Conservation (phyloP, 2,113 vertebrate genomes). For the Hydrolagus affinis region DNA sequence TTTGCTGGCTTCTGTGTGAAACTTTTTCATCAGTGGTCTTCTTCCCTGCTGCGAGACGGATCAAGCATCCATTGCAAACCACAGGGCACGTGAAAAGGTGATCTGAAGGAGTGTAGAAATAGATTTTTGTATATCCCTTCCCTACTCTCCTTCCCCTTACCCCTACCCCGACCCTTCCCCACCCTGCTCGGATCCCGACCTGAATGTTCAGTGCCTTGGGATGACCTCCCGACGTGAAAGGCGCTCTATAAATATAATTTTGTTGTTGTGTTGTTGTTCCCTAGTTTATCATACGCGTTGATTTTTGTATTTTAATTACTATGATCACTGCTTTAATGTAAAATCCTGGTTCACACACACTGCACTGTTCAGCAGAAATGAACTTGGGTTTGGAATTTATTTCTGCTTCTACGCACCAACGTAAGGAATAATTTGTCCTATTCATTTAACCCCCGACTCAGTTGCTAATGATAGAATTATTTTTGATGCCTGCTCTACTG, state of each 20-base stretch:
- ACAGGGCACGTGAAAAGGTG: slow-evolving; percentile 7
- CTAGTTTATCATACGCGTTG: no score
- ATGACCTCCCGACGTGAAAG: no score
- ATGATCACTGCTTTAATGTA: no score
- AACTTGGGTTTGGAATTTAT: neutral
- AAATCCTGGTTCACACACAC: no score
- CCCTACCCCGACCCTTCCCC: no score
- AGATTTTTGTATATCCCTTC: no score
- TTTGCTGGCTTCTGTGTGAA: slow-evolving; percentile 8
- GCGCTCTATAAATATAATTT: no score
- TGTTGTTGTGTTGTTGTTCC: no score
- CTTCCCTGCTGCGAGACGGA: slow-evolving; percentile 1
- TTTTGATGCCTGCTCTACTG: neutral
- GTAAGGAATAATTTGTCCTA: neutral
- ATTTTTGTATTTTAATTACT: no score
- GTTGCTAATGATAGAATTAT: slow-evolving; percentile 22
- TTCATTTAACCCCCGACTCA: slow-evolving; percentile 11
- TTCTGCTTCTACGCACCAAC: neutral
- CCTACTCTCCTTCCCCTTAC: no score
- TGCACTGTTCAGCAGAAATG: neutral
- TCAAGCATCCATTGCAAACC: neutral
- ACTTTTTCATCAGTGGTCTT: neutral
- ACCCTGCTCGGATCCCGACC: no score
- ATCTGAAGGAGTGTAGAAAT: slow-evolving; percentile 11
- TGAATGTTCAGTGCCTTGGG: no score